Conservation (phyloP, 2,888 invertebrate species). For the Quadriops clusia region DNA sequence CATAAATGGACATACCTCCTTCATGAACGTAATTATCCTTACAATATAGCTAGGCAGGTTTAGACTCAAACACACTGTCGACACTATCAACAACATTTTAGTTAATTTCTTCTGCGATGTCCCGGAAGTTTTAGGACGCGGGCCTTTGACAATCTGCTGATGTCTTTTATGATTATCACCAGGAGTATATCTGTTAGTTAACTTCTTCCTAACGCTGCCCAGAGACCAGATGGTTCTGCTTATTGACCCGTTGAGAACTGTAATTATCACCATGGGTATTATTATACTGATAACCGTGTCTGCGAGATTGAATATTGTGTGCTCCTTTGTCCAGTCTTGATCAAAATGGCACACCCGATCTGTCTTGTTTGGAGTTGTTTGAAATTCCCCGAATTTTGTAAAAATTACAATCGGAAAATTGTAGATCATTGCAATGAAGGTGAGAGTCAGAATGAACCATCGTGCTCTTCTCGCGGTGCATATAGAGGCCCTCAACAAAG, state of each 20-base stretch:
- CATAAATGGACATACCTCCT: too few species aligned
- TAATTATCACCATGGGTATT: constrained; percentile 58
- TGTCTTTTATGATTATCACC: too few species aligned
- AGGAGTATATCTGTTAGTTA: too few species aligned
- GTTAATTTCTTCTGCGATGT: constrained; percentile 53
- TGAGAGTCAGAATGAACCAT: constrained; percentile 43
- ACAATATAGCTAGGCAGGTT: constrained; percentile 68
- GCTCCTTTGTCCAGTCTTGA: constrained; percentile 45
- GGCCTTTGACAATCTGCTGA: constrained; percentile 22
- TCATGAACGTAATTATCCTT: too few species aligned
- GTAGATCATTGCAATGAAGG: constrained; percentile 40
- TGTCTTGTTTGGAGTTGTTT: too few species aligned
- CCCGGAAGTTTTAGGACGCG: constrained; percentile 23
- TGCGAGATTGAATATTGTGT: constrained; percentile 52
- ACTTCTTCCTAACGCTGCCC: constrained; percentile 18
- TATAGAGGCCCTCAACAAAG: constrained; percentile 54
- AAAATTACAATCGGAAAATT: constrained; percentile 50
- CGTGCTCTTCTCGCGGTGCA: constrained; percentile 72
- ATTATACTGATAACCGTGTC: constrained; percentile 64
- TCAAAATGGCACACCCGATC: too few species aligned
- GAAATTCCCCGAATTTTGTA: too few species aligned
- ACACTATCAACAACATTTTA: constrained; percentile 71
- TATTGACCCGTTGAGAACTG: constrained; percentile 60
- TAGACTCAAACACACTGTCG: constrained; percentile 63
- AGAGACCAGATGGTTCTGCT: constrained; percentile 54